A percentile compares a stretch with the other conserved stretches of the same genome.
Evolutionary conservation across 2,113 vertebrate species (phyloP).

Genomic region (Petaurus breviceps): DNA sequence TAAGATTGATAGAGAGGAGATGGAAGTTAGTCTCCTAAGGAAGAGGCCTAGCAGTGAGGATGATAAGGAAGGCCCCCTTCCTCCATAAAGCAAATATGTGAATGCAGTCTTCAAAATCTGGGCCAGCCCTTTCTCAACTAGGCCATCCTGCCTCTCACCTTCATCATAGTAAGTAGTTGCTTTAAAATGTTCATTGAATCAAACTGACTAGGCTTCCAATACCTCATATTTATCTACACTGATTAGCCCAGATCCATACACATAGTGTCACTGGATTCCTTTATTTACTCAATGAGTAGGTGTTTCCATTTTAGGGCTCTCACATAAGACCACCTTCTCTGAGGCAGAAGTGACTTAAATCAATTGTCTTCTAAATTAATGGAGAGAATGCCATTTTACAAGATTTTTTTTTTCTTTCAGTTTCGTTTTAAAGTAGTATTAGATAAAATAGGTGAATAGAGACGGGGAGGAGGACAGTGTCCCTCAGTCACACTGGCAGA

Average conservation of each 20-base stretch:
- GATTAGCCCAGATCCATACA: background rate
- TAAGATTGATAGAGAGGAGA: background rate
- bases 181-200: background rate
- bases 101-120: background rate
- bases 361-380: background rate
- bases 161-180: too few species aligned
- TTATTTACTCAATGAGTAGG: background rate
- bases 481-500: conserved; percentile 73
- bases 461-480: conserved; percentile 22
- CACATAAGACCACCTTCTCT: background rate
- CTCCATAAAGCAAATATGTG: background rate
- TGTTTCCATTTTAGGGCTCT: background rate
- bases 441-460: conserved; percentile 82
- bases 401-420: conserved; percentile 58
- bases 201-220: background rate
- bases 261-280: background rate
- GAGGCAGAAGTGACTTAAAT: background rate
- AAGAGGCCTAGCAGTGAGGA: background rate
- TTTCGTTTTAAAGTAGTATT: conserved; percentile 72
- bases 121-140: background rate
- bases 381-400: background rate
- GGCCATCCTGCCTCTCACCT: background rate
- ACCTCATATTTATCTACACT: background rate
- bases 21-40: background rate
- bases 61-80: too few species aligned